Evolutionary conservation across 1,140 invertebrate genomes (phyloP), one percentile per base, ranked within the genome.

Genomic region (Drosophila nebulosa): DNA sequence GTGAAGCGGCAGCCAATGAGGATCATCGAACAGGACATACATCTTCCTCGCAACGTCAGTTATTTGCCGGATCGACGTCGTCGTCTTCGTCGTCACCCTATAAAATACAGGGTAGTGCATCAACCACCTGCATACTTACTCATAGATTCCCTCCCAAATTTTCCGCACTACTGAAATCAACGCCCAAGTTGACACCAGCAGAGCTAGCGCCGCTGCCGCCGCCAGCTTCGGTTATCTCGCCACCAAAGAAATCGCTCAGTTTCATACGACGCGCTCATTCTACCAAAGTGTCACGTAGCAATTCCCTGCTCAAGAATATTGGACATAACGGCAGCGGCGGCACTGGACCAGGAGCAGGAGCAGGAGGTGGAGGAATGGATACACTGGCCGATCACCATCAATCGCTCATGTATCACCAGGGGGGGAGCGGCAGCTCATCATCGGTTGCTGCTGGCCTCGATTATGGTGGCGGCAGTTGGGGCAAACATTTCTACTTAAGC

Each of bases 181-280:
- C 90, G 21, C 90, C 90, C 16, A 91, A 86, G 59, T 36, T 77
- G 1, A 60, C 66, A 1, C 39, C 53, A 2, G 58, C 73, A 39
- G 70, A 68, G 3, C 32, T 56, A 52, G 50, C 69, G 22, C 64
- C 22, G 9, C 32, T 46, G 35, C 36, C 51, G 6, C 32, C 79
- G 27, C 27, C 27, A 2, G 27, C 27, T 9, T 9, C 27, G 35
- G 58, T 64, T 32, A 63, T 61, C 18, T 91, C 90, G 30, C 90
- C 90, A 12, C 90, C 93, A 4, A 93, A 93, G 32, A 93, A 92
- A 77, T 92, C 93, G 14, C 80, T 94, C 0, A 94, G 93, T 83
- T 93, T 94, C 36, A 95, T 96, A 66, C 92, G 95, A 5, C 91
- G 95, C 39, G 95, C 95, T 1, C 94, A 95, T 74, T 95, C 95